Percentiles rank a stretch among this genome's conserved stretches.
These are phyloP conservation scores for Sthenelais limicola DNA, from an alignment of 2,888 invertebrate genomes.

Conservation along the genomic window DNA sequence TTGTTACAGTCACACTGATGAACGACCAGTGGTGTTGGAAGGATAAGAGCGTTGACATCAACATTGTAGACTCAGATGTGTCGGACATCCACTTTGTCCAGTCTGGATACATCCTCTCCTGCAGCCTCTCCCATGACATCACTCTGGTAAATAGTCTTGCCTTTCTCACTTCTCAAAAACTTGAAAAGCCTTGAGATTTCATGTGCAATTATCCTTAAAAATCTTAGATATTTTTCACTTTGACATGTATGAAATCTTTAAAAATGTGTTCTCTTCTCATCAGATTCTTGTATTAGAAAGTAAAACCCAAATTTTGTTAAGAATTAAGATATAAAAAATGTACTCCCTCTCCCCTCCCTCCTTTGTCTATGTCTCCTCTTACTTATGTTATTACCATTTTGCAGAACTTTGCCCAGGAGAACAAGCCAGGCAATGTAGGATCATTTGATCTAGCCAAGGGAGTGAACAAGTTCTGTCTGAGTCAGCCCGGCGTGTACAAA, in stretches of 20 bases:
- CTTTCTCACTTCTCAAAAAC: too few relatives aligned
- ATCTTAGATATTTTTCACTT: too few relatives aligned
- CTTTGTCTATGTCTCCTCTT: too few relatives aligned
- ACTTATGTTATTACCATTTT: neutral
- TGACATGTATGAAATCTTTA: too few relatives aligned
- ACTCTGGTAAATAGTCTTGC: slow-evolving; percentile 66
- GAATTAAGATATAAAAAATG: too few relatives aligned
- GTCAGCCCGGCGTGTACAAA: slow-evolving; percentile 74
- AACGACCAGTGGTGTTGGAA: slow-evolving; percentile 89
- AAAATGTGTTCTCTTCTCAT: too few relatives aligned
- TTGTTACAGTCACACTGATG: slow-evolving; percentile 77
- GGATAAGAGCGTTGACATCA: slow-evolving; percentile 74
- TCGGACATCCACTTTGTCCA: slow-evolving; percentile 81
- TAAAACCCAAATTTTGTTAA: too few relatives aligned
- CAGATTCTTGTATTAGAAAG: too few relatives aligned
- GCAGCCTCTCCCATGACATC: slow-evolving; percentile 79
- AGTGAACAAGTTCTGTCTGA: slow-evolving; percentile 82
- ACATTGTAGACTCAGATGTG: slow-evolving; percentile 72
- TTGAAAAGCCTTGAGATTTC: too few relatives aligned
- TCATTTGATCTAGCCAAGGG: slow-evolving; percentile 77
- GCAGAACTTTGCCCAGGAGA: slow-evolving; percentile 56
- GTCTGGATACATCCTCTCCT: slow-evolving; percentile 83
- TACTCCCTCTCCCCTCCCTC: too few relatives aligned
- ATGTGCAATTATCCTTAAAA: too few relatives aligned
- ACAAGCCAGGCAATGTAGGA: slow-evolving; percentile 66